phyloP scores from a whole-genome alignment of 1,140 invertebrate genomes.

The Schlechtendalia chinensis region DNA sequence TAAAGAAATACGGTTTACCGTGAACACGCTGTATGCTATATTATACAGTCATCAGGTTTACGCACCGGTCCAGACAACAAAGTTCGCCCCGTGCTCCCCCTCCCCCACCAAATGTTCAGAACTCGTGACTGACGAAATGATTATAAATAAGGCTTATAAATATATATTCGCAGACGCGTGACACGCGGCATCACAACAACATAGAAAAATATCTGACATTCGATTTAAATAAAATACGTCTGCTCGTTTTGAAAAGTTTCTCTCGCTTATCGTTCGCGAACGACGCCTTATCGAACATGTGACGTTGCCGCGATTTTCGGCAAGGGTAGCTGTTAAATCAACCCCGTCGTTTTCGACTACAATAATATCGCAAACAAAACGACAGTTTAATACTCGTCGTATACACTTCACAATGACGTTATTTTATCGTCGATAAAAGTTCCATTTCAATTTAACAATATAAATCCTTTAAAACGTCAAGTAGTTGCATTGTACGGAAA shows the following conservation, averaged over 20 bases:
- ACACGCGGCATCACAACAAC: background rate
- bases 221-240: background rate
- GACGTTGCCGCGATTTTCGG: background rate
- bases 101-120: too few relatives aligned
- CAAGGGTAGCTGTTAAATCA: background rate
- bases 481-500: too few relatives aligned
- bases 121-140: too few relatives aligned
- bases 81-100: too few relatives aligned
- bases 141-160: background rate
- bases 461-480: background rate
- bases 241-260: background rate
- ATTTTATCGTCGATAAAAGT: background rate
- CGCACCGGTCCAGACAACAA: too few relatives aligned
- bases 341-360: background rate
- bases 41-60: too few relatives aligned
- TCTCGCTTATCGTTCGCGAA: background rate
- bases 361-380: slow-evolving; percentile 1
- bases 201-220: slow-evolving; percentile 20
- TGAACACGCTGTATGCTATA: too few relatives aligned
- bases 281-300: background rate
- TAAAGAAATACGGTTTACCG: too few relatives aligned
- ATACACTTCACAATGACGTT: background rate
- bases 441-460: background rate
- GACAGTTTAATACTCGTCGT: background rate
- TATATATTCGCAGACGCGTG: background rate